Evolutionary conservation across 2,888 invertebrate genomes (phyloP), one percentile per base, ranked within the genome.

Genomic region (Periphyllus acericola): DNA sequence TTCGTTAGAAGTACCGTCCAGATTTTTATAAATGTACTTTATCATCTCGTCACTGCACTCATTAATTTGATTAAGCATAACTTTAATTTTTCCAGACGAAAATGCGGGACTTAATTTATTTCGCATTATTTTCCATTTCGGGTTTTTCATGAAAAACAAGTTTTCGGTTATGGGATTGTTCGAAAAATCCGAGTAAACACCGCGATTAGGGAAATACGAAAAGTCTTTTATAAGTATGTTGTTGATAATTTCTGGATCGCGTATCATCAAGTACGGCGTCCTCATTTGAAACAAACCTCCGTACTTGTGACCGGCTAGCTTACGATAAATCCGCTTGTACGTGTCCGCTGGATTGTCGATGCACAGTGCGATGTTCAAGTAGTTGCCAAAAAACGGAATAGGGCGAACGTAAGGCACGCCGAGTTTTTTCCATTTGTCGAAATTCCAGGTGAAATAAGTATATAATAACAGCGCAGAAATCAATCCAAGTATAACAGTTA

Each of bases 121-220:
- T 46, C 94, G 91, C n/a, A 93, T 90, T 52, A 91, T 91, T 90
- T 92, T 93, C 94, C 94, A 94, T 1, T 92, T 91, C 0, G 92
- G 92, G 89, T 92, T 93, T 87, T 92, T 92, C 83, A 92, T 90
- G 0, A 92, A 91, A 89, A 93, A 91, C 17, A 92, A 90, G 89
- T 92, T 91, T 0, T 90, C 91, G 6, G 91, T 90, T 3, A 92
- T 89, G 0, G 92, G 91, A 72, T 92, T 91, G 88, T 90, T 89
- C 5, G 89, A 84, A 55, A 91, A 91, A 1, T 92, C 91, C 29
- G 29, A 1, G 52, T 91, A 91, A 46, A 92, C 91, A 68, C 92
- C 91, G 84, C 93, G 91, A 89, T 93, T 92, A 2, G 91, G 91
- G 90, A 93, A 93, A 89, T 92, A 90, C 3, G 92, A 91, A 89